Evolutionary conservation across 2,113 vertebrate species (phyloP).

Genomic region (Pimephales promelas): DNA sequence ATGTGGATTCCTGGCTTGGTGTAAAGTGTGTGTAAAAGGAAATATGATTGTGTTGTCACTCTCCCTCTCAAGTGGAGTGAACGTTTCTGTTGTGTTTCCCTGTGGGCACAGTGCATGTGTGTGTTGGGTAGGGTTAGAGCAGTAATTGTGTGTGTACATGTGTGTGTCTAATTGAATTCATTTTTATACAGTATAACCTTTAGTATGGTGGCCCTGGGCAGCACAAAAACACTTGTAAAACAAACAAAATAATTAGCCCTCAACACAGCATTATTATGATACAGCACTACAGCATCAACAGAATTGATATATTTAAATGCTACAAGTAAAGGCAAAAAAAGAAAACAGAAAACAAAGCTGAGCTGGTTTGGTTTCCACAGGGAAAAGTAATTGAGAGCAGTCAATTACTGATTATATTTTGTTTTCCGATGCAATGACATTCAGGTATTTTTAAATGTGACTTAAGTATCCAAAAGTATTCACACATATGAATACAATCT

Average conservation of each 20-base stretch:
- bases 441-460: background rate
- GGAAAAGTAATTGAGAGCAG: background rate
- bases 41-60: slow-evolving; percentile 33
- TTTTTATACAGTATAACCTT: slow-evolving; percentile 17
- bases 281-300: background rate
- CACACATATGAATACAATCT: background rate
- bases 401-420: background rate
- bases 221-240: slow-evolving; percentile 31
- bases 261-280: slow-evolving; percentile 13
- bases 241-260: slow-evolving; percentile 18
- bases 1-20: slow-evolving; percentile 16
- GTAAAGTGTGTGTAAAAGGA: slow-evolving; percentile 36
- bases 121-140: background rate
- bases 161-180: background rate
- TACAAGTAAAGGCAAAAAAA: background rate
- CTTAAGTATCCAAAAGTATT: background rate
- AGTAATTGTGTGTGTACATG: background rate
- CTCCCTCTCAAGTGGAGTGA: background rate
- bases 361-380: background rate
- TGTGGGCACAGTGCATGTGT: slow-evolving; percentile 17
- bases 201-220: slow-evolving; percentile 14
- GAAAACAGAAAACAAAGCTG: background rate
- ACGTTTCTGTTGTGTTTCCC: background rate
- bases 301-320: slow-evolving; percentile 8
- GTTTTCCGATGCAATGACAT: background rate